These are phyloP conservation scores for Hirundichthys speculiger DNA, from an alignment of 2,113 vertebrate genomes.

Conservation along the genomic window DNA sequence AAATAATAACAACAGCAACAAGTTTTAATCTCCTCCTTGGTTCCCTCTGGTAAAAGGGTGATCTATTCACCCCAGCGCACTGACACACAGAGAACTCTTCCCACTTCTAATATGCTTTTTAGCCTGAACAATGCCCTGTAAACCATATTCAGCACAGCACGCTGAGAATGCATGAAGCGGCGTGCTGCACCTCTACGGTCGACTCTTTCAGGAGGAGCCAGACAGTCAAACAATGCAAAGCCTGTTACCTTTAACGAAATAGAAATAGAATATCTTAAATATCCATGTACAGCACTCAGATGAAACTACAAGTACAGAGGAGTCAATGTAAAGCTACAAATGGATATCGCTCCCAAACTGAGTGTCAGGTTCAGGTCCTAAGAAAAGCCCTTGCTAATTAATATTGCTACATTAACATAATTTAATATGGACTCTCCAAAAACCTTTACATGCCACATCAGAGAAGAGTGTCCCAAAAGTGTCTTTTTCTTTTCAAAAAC, in stretches of 20 bases:
- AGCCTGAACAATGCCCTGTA: constrained; percentile 46
- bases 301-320: constrained; percentile 54
- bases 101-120: constrained; percentile 31
- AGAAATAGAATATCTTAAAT: constrained; percentile 26
- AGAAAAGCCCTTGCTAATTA: constrained; percentile 83
- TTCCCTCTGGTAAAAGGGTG: constrained; percentile 28
- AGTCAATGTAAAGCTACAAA: constrained; percentile 76
- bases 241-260: constrained; percentile 20
- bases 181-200: constrained; percentile 12
- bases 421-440: constrained; percentile 67
- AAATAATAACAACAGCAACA: constrained; percentile 65
- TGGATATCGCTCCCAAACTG: constrained; percentile 57
- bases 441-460: constrained; percentile 58
- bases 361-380: constrained; percentile 72
- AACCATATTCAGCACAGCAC: constrained; percentile 43
- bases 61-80: constrained; percentile 39
- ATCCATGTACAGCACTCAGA: constrained; percentile 50
- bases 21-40: constrained; percentile 30
- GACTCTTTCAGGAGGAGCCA: constrained; percentile 11
- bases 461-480: constrained; percentile 39
- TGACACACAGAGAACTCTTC: constrained; percentile 36
- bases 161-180: constrained; percentile 39
- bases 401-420: constrained; percentile 86
- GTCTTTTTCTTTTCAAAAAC: constrained; percentile 14
- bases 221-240: constrained; percentile 26